phyloP scores from a whole-genome alignment of 2,113 vertebrate species.

The Scomber japonicus region DNA sequence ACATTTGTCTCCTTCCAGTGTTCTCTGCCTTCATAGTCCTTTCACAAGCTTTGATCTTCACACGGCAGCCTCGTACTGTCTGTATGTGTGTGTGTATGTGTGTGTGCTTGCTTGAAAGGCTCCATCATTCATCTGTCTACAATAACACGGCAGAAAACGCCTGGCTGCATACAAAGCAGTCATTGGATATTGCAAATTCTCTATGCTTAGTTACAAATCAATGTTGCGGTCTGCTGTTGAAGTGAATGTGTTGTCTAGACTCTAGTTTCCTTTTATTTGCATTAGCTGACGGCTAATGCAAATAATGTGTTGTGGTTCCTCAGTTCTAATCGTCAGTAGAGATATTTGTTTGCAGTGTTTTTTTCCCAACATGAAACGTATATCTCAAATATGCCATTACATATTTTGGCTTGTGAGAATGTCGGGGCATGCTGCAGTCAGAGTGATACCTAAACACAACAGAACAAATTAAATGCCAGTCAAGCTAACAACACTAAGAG shows the following conservation, averaged over 20 bases:
- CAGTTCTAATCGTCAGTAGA: not conserved
- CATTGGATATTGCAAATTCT: constrained; percentile 30
- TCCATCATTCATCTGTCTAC: constrained; percentile 62
- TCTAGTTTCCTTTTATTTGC: not conserved
- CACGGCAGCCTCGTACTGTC: constrained; percentile 29
- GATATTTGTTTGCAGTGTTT: not conserved
- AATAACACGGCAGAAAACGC: constrained; percentile 1
- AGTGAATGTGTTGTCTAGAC: not conserved
- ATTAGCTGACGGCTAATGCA: not conserved
- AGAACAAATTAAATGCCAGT: not conserved
- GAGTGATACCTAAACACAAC: not conserved
- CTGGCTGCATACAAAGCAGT: constrained; percentile 45
- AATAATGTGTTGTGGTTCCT: not conserved
- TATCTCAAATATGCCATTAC: not conserved
- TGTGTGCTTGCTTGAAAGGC: constrained; percentile 46
- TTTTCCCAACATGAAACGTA: not conserved
- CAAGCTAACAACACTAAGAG: not conserved
- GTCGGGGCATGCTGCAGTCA: not conserved
- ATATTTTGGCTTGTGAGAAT: not conserved
- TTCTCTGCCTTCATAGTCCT: constrained; percentile 51
- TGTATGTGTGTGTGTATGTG: constrained; percentile 37
- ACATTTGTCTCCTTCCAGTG: constrained; percentile 60
- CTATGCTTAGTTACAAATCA: constrained; percentile 35
- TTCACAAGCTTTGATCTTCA: constrained; percentile 64
- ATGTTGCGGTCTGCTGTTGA: constrained; percentile 15